Base-by-base conservation (phyloP, 2,888 invertebrate genomes). In the Coremacera marginata region DNA sequence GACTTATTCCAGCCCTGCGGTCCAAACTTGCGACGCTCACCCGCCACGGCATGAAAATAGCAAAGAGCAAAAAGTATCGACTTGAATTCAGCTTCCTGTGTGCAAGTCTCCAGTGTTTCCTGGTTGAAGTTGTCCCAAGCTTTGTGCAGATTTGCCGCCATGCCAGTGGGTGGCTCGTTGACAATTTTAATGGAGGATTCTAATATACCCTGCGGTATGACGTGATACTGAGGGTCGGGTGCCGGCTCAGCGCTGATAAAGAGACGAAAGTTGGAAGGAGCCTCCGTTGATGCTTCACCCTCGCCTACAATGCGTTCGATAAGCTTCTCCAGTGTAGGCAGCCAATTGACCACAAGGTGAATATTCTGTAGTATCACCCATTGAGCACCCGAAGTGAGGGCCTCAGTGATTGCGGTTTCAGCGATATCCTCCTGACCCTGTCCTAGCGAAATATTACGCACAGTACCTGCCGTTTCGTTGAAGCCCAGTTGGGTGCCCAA, bases 341-440 rank as follows among this genome's bases (percentile, higher is more conserved):
- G 90, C 98, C 98, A 98, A 83, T 93, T 95, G 25, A 94, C 93
- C 0, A 98, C 98, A 78, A 98, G 91, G 90, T 98, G 98, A 68
- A 98, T 94, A 87, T 98, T 98, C 90, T 98, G 94, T 67, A 98
- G 90, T 76, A 98, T 94, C 16, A 98, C 97, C 98, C 98, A 98
- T 16, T 85, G 84, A 83, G 97, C 94, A 0, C 98, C 98, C 34
- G 92, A 87, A 9, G 87, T 90, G 0, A 95, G 91, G 0, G 96
- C 95, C 2, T 93, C 85, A 57, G 93, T 92, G 92, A 98, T 94
- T 0, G 96, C 95, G 77, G 92, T 91, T 86, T 98, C 98, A 0
- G 98, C 98, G 0, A 97, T 94, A 4, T 94, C 90, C 88, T 98
- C 98, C 88, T 98, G 98, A 0, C 98, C 98, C 89, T 98, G 98